Evolutionary conservation across 2,797 vertebrate species (phyloP).

Genomic region (Corythornis leucogaster): DNA sequence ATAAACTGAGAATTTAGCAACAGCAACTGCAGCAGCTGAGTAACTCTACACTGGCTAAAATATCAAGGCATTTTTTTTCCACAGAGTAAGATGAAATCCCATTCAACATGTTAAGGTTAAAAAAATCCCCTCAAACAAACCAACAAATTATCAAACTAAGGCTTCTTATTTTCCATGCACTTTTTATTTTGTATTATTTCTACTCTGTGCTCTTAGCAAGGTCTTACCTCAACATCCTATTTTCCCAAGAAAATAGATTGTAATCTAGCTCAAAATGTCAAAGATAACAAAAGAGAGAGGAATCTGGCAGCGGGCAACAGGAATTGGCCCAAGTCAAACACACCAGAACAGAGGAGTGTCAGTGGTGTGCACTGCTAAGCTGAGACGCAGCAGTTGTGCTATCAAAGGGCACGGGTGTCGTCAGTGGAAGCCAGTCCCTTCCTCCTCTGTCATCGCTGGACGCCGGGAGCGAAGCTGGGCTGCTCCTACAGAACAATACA

Average conservation of each 20-base stretch:
- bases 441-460: slow-evolving; percentile 28
- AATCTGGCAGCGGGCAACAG: background rate
- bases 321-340: background rate
- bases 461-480: background rate
- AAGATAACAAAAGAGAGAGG: background rate
- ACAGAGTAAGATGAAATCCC: background rate
- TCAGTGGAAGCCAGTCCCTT: slow-evolving; percentile 37
- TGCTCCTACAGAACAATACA: background rate
- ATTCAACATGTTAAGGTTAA: background rate
- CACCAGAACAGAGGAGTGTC: background rate
- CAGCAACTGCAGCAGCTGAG: background rate
- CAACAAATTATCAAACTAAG: background rate
- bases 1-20: background rate
- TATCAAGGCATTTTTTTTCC: background rate
- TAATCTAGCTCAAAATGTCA: background rate
- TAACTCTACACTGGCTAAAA: background rate
- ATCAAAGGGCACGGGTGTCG: background rate
- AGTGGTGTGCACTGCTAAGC: background rate
- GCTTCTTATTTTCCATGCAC: background rate
- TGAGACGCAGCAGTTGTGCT: background rate
- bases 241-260: background rate
- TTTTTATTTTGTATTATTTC: background rate
- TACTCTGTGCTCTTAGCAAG: background rate
- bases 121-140: background rate
- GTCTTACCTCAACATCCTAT: background rate